Conservation (phyloP, 2,113 vertebrate genomes). For the Ictalurus punctatus region DNA sequence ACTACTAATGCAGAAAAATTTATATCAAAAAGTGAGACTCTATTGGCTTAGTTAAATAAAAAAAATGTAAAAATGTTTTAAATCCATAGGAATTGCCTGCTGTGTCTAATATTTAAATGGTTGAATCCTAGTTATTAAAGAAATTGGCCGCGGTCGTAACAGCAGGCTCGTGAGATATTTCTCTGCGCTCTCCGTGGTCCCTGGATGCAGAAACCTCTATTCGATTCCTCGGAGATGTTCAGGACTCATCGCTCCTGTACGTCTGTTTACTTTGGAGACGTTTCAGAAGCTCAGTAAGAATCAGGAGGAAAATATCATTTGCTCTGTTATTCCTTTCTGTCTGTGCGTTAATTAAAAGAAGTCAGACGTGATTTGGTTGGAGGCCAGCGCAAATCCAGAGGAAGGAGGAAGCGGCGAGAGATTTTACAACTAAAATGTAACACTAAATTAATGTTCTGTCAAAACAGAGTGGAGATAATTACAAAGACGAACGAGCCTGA, state of each 20-base stretch:
- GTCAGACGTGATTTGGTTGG: not conserved
- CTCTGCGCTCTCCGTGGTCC: not conserved
- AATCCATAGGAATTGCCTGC: no score
- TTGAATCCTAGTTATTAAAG: no score
- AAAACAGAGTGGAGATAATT: not conserved
- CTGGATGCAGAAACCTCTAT: not conserved
- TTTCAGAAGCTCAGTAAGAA: not conserved
- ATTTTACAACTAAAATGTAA: not conserved
- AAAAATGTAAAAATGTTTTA: not conserved
- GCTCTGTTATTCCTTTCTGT: not conserved
- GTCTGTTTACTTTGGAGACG: not conserved
- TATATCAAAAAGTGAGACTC: not conserved
- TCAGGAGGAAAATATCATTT: not conserved
- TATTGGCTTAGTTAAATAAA: not conserved
- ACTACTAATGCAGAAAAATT: no score
- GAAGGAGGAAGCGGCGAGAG: not conserved
- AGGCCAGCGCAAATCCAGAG: not conserved
- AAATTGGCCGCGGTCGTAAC: not conserved
- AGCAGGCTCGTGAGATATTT: not conserved
- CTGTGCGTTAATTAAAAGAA: constrained; percentile 4
- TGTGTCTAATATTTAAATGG: not conserved
- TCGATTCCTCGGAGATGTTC: not conserved
- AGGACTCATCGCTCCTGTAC: not conserved
- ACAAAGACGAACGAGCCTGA: not conserved
- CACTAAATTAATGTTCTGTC: constrained; percentile 12